Base-by-base conservation (phyloP, 2,113 vertebrate genomes). In the Ailurus styani region DNA sequence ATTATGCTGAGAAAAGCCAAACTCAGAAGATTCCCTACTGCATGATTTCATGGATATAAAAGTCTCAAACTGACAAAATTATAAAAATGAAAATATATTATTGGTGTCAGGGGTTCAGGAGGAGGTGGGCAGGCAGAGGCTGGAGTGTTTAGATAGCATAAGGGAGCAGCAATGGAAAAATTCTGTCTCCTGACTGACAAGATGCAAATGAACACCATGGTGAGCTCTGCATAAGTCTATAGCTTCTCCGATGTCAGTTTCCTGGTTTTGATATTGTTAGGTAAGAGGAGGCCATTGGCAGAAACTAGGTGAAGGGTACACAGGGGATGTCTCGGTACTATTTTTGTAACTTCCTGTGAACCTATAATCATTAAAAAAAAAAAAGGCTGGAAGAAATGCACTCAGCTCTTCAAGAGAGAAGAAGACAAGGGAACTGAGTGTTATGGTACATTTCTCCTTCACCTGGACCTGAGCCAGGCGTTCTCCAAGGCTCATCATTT, bases 301-400 rank as follows among this genome's bases (percentile, higher is more conserved):
- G 40, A 60, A 82, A 88, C 18, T 15, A 1, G 34, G n/a, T 23
- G 40, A 47, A 55, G 37, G 27, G 14, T 2, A 6, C 3, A 6
- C 9, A 42, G 68, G 45, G 45, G 12, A 29, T 4, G 5, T 52
- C 37, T 85, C 27, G 57, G 42, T 37, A 37, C 42, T 79, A 55
- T 42, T 75, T 94, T 57, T 72, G 21, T 40, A 84, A 62, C 21
- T n/a, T 91, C 40, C 29, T 89, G 6, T 88, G 40, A 27, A n/a
- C 57, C 64, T 72, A 37, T 18, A n/a, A 81, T 57, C 81, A 52
- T 60, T 47, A 9, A 60, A 31, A 55, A 66, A 18, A 64, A n/a
- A 34, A 50, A 68, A 66, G 37, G 25, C 21, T 55, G 55, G 29
- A 50, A 62, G 42, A 57, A n/a, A 66, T 17, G n/a, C 25, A 77